These are phyloP conservation scores for Halcyon badia DNA, from an alignment of 2,797 vertebrate genomes.

Conservation along the genomic window DNA sequence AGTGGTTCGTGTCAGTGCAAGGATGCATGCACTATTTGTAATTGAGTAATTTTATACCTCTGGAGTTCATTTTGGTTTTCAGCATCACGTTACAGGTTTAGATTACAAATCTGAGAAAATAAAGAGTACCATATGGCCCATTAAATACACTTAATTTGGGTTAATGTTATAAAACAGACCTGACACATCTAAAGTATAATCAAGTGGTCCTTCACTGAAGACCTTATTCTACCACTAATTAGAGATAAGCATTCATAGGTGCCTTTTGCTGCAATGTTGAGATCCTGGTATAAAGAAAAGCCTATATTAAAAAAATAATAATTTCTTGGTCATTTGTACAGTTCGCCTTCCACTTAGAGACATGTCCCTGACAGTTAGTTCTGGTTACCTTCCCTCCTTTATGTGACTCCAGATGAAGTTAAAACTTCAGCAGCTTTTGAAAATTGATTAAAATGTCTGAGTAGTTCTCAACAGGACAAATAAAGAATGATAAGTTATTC, in stretches of 20 bases:
- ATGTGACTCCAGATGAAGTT: neutral
- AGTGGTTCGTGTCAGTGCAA: neutral
- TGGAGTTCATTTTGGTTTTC: neutral
- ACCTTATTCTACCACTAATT: neutral
- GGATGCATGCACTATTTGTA: fast-evolving
- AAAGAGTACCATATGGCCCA: neutral
- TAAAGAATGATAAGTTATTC: neutral
- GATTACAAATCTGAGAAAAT: neutral
- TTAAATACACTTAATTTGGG: neutral
- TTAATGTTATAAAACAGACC: slow-evolving; percentile 20
- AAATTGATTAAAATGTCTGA: neutral
- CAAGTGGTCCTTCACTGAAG: neutral
- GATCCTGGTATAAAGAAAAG: neutral
- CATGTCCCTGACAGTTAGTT: neutral
- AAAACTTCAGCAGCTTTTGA: neutral
- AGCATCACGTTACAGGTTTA: neutral
- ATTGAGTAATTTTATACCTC: neutral
- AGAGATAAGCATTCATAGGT: neutral
- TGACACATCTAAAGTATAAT: neutral
- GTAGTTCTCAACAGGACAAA: neutral
- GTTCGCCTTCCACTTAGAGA: neutral
- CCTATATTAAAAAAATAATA: neutral
- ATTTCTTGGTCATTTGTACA: neutral
- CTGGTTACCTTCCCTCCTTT: neutral
- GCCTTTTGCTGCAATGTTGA: neutral